Evolutionary conservation across 2,113 vertebrate species (phyloP).

Genomic region (Paratilapia polleni): DNA sequence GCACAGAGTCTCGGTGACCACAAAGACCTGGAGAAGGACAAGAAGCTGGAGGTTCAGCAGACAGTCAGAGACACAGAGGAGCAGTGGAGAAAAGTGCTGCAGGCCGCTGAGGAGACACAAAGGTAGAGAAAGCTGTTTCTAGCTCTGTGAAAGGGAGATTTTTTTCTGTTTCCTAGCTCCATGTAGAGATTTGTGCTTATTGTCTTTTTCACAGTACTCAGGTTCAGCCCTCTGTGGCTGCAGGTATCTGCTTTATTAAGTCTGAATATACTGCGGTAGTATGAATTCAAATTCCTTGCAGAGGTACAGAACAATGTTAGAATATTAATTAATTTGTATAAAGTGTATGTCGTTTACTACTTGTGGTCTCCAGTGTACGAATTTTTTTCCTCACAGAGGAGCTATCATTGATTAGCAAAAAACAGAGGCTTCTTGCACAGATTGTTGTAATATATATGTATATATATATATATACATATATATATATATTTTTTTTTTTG

Average conservation of each 20-base stretch:
- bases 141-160: background rate
- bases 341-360: background rate
- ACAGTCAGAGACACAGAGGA: slow-evolving; percentile 48
- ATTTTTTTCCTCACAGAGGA: too few relatives aligned
- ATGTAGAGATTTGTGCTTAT: rapidly evolving
- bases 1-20: slow-evolving; percentile 55
- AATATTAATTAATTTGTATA: rapidly evolving
- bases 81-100: slow-evolving; percentile 61
- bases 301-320: too few relatives aligned
- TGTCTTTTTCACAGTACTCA: background rate
- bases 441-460: too few relatives aligned
- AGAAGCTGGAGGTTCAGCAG: slow-evolving; percentile 45
- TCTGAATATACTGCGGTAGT: too few relatives aligned
- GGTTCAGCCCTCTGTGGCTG: background rate
- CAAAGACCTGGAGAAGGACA: slow-evolving; percentile 59
- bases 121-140: slow-evolving; percentile 45
- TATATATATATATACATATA: too few relatives aligned
- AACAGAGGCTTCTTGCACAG: too few relatives aligned
- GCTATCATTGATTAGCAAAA: too few relatives aligned
- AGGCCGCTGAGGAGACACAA: slow-evolving; percentile 58
- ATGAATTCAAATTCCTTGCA: too few relatives aligned
- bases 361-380: too few relatives aligned
- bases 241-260: background rate
- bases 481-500: too few relatives aligned
- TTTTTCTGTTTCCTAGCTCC: background rate